Evolutionary conservation across 2,797 vertebrate species (phyloP), one percentile per base, ranked within the genome.

Genomic region (Echiichthys vipera): DNA sequence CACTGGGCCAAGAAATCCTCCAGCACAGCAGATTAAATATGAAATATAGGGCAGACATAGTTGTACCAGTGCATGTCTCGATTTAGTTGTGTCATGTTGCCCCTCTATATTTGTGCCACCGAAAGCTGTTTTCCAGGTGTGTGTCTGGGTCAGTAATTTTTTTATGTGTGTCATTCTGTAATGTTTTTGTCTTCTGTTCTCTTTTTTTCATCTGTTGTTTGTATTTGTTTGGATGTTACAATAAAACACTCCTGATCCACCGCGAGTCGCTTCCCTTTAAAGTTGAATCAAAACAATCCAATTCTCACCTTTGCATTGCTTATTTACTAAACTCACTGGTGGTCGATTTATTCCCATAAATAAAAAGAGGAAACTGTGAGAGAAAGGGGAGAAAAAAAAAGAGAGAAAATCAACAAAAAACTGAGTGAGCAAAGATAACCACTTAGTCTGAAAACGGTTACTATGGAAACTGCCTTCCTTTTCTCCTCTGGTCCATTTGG

Each of bases 41-140:
- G 90, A 93, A 93, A 92, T 93, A 91, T 93, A 92, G 91, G 92
- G 86, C 91, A 93, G 88, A 73, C 88, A 86, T 80, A 71, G 84
- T 77, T 71, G 77, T 71, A 69, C 27, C 3, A 29, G 53, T 56
- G 68, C 63, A 54, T 65, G 65, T 82, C 71, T 83, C 58, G 84
- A 80, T 84, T 80, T 74, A 66, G 77, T 58, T 51, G 42, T 68
- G n/a, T 36, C 20, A 0, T 34, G 36, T 73, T 3, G 2, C 10
- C 17, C 37, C 54, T 59, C 50, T 22, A 49, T 56, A 36, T 71
- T 79, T 7, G 67, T 54, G 58, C 55, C 50, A 46, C 45, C 67
- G 42, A 42, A 77, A 51, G 50, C 30, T 27, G 72, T 54, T 66
- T 56, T 24, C 22, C 58, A 45, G 49, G 57, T 37, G 39, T 64